Conservation (phyloP, 2,113 vertebrate genomes). For the Sander vitreus region DNA sequence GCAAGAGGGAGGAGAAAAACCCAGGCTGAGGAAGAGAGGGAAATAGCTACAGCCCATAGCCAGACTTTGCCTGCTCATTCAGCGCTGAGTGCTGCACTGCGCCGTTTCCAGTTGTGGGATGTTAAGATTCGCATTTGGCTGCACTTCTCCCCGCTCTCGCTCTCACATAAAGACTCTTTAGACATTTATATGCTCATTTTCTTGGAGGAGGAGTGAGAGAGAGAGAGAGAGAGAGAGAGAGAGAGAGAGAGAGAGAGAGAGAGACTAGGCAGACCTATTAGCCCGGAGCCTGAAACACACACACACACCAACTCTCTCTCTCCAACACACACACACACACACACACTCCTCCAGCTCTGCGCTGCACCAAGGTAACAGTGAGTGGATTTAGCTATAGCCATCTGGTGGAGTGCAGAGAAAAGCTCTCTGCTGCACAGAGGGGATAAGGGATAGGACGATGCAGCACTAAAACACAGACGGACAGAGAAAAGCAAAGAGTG, state of each 20-base stretch:
- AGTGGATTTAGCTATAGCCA: conserved; percentile 71
- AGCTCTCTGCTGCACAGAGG: conserved; percentile 56
- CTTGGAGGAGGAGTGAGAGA: conserved; percentile 63
- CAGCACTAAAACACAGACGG: conserved; percentile 56
- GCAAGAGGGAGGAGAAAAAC: conserved; percentile 74
- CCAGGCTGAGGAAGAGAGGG: conserved; percentile 52
- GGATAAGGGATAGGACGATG: conserved; percentile 61
- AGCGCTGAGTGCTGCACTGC: conserved; percentile 76
- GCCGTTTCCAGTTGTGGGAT: conserved; percentile 75
- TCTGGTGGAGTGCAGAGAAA: conserved; percentile 64
- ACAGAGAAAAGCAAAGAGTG: conserved; percentile 40
- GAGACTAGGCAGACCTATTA: conserved; percentile 61
- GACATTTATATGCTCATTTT: conserved; percentile 74
- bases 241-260: conserved; percentile 47
- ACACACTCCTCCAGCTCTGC: conserved; percentile 50
- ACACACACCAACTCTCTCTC: conserved; percentile 25
- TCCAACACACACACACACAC: conserved; percentile 10
- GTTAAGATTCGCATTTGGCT: conserved; percentile 65
- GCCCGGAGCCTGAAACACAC: conserved; percentile 61
- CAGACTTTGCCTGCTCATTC: conserved; percentile 78
- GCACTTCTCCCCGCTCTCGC: conserved; percentile 60
- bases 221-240: conserved; percentile 34
- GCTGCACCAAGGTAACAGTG: conserved; percentile 70
- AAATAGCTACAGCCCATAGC: conserved; percentile 65
- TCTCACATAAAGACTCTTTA: conserved; percentile 70